Percentiles rank a stretch among this genome's conserved stretches.
phyloP scores from a whole-genome alignment of 1,140 invertebrate genomes.

The Papilio dardanus region DNA sequence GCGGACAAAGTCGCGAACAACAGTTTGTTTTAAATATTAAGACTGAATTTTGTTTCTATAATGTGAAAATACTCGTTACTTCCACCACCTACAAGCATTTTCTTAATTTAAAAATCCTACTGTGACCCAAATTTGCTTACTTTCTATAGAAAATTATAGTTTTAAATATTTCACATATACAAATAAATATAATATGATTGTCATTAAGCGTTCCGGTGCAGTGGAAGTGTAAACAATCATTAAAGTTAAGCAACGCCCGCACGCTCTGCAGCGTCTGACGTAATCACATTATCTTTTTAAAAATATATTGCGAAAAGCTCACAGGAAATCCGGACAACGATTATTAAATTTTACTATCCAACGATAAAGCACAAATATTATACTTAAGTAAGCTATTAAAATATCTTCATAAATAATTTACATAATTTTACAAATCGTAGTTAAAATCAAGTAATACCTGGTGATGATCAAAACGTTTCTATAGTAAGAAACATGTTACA shows the following conservation, averaged over 20 bases:
- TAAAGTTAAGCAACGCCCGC: constrained; percentile 18
- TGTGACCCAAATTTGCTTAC: too few relatives aligned
- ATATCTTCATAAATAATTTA: neutral
- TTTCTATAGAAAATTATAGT: too few relatives aligned
- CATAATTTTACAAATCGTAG: too few relatives aligned
- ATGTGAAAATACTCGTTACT: too few relatives aligned
- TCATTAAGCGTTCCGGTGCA: constrained; percentile 17
- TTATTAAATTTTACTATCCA: constrained; percentile 11
- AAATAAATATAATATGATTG: constrained; percentile 19
- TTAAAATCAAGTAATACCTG: too few relatives aligned
- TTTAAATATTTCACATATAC: neutral
- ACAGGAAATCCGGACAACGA: neutral
- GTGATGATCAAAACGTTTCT: too few relatives aligned
- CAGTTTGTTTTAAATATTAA: too few relatives aligned
- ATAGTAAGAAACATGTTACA: too few relatives aligned
- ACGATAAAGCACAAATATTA: neutral
- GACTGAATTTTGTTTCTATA: too few relatives aligned
- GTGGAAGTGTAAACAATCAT: constrained; percentile 20
- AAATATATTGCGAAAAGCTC: constrained; percentile 25
- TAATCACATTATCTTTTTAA: constrained; percentile 14
- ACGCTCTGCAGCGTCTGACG: constrained; percentile 15
- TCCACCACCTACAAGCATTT: too few relatives aligned
- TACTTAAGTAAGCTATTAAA: neutral
- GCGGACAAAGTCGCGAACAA: too few relatives aligned
- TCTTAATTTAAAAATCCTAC: too few relatives aligned